Evolutionary conservation across 2,888 invertebrate species (phyloP).

Genomic region (Fragum fragum): DNA sequence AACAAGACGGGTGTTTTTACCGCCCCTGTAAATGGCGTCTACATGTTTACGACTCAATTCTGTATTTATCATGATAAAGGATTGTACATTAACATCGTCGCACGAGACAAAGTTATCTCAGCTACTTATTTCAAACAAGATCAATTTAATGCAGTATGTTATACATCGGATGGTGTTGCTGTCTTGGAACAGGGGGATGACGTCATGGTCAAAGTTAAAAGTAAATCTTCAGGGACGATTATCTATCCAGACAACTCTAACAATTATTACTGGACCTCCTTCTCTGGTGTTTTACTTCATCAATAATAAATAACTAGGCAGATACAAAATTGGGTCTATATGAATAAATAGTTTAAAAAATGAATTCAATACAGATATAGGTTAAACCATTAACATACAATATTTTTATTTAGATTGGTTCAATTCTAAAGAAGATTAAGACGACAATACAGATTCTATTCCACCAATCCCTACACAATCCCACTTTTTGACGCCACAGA

Average conservation of each 20-base stretch:
- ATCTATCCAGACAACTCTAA: background rate
- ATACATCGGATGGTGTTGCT: background rate
- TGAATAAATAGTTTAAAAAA: no score
- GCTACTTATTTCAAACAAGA: background rate
- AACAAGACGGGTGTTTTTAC: conserved; percentile 12
- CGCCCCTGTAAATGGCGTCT: background rate
- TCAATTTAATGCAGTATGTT: background rate
- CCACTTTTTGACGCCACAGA: no score
- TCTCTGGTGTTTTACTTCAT: conserved; percentile 10
- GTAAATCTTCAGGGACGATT: background rate
- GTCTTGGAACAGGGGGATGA: background rate
- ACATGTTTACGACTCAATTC: conserved; percentile 2
- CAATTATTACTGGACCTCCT: conserved; percentile 13
- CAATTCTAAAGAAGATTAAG: no score
- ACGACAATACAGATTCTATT: no score
- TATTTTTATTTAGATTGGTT: no score
- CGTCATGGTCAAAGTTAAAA: background rate
- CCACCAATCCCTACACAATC: no score
- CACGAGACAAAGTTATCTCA: background rate
- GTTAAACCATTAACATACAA: no score
- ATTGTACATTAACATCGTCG: background rate
- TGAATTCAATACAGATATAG: no score
- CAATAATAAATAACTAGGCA: no score
- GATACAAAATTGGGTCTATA: no score
- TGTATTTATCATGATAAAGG: background rate